phyloP scores from a whole-genome alignment of 2,797 vertebrate genomes.

The Hipposideros larvatus region DNA sequence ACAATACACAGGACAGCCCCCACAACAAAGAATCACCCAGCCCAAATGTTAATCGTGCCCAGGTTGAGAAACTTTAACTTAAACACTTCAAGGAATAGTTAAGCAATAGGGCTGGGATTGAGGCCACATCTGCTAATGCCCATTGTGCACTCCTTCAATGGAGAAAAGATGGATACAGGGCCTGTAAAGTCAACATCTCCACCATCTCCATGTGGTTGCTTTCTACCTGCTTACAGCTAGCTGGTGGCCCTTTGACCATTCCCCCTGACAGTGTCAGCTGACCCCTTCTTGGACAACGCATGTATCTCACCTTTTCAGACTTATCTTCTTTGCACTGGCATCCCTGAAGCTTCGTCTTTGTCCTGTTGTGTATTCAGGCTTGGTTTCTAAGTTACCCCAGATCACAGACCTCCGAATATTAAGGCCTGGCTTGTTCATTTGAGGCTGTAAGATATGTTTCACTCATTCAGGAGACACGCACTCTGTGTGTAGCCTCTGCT shows the following conservation, averaged over 20 bases:
- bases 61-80: not conserved
- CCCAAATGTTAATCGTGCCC: not conserved
- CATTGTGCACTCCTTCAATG: accelerated
- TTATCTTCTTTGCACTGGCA: not conserved
- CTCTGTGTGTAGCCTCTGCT: not conserved
- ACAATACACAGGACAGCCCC: not conserved
- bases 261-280: accelerated
- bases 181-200: not conserved
- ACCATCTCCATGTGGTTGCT: accelerated
- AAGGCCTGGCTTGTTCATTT: not conserved
- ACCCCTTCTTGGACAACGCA: not conserved
- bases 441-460: not conserved
- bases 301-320: not conserved
- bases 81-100: not conserved
- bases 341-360: not conserved
- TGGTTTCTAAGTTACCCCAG: not conserved
- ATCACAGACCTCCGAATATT: not conserved
- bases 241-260: accelerated
- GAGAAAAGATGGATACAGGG: not conserved
- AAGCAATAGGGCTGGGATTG: not conserved
- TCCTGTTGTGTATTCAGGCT: not conserved
- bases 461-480: not conserved
- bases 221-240: not conserved
- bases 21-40: not conserved
- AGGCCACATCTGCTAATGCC: not conserved